phyloP scores from a whole-genome alignment of 2,113 vertebrate genomes.

The Pycnonotus jocosus region DNA sequence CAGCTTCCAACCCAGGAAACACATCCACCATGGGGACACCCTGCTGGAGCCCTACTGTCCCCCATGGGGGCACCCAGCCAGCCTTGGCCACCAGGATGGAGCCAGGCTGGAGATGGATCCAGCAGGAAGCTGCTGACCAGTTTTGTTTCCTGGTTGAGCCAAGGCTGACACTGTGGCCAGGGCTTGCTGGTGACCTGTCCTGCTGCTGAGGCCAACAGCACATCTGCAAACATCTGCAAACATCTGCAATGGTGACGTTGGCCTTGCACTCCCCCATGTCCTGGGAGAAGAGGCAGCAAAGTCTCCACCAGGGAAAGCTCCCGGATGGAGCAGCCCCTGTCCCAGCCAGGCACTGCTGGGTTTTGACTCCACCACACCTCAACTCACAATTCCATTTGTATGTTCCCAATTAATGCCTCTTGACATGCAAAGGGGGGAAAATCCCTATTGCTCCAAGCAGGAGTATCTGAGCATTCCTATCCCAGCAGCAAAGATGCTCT shows the following conservation, averaged over 20 bases:
- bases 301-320: background rate
- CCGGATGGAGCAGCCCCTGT: fast-evolving
- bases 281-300: background rate
- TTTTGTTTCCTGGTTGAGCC: background rate
- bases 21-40: fast-evolving
- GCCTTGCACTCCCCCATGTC: background rate
- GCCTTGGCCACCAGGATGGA: fast-evolving
- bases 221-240: conserved; percentile 35
- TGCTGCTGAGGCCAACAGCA: background rate
- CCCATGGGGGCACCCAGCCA: background rate
- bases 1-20: fast-evolving
- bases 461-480: background rate
- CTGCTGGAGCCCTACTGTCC: fast-evolving
- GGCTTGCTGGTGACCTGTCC: fast-evolving
- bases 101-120: fast-evolving
- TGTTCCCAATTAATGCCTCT: background rate
- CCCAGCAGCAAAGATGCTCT: background rate
- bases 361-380: background rate
- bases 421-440: fast-evolving
- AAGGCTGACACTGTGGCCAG: fast-evolving
- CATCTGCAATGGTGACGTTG: background rate
- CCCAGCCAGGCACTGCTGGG: fast-evolving
- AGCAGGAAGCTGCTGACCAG: background rate
- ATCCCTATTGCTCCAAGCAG: fast-evolving
- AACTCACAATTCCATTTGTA: background rate